Evolutionary conservation across 2,113 vertebrate species (phyloP).

Genomic region (Neogale vison): DNA sequence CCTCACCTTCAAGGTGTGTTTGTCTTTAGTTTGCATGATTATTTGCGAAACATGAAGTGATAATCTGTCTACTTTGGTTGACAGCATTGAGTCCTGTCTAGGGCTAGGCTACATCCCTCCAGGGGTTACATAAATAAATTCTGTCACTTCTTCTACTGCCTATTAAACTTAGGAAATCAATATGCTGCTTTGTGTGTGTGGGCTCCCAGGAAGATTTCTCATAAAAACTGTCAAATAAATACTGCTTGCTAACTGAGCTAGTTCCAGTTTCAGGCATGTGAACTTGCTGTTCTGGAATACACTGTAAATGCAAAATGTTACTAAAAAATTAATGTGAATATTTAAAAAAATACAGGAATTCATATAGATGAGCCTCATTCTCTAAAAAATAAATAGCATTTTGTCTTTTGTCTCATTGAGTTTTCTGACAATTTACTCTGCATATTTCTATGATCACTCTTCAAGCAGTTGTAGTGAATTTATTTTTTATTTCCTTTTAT

Average conservation of each 20-base stretch:
- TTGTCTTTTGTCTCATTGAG: background rate
- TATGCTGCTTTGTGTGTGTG: background rate
- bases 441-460: background rate
- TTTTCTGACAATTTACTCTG: background rate
- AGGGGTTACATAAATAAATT: slow-evolving; percentile 63
- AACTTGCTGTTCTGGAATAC: background rate
- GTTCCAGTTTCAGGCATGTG: background rate
- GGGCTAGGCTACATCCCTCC: background rate
- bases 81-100: background rate
- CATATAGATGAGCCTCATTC: background rate
- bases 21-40: background rate
- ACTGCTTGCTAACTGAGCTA: background rate
- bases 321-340: background rate
- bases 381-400: background rate
- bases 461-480: background rate
- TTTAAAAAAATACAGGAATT: background rate
- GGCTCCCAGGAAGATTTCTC: slow-evolving; percentile 42
- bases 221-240: slow-evolving; percentile 45
- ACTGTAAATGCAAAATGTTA: background rate
- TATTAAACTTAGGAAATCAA: slow-evolving; percentile 52
- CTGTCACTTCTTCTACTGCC: slow-evolving; percentile 38
- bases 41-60: slow-evolving; percentile 33
- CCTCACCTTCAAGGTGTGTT: background rate
- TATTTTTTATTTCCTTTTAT: background rate
- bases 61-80: slow-evolving; percentile 11